Percentiles rank a stretch among this genome's conserved stretches.
phyloP scores from a whole-genome alignment of 2,113 vertebrate species.

The Microtus montanus region DNA sequence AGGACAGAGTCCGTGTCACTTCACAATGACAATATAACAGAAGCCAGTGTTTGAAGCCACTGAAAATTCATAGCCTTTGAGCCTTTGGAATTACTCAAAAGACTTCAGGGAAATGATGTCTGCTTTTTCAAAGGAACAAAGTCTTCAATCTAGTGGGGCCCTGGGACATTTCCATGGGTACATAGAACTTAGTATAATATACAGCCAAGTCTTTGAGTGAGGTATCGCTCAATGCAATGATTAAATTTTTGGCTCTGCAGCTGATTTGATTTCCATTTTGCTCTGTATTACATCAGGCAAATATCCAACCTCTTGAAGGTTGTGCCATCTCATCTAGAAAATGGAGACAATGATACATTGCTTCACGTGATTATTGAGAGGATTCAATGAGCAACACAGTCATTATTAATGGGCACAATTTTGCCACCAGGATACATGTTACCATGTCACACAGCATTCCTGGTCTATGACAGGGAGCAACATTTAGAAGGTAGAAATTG shows the following conservation, averaged over 20 bases:
- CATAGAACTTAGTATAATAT: neutral
- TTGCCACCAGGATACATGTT: neutral
- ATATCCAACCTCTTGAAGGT: slow-evolving; percentile 19
- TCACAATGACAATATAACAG: neutral
- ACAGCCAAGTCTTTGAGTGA: neutral
- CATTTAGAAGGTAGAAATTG: neutral
- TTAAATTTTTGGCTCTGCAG: slow-evolving; percentile 31
- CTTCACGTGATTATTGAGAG: slow-evolving; percentile 23
- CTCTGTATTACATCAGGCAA: neutral
- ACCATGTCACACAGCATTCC: neutral
- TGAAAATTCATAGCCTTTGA: neutral
- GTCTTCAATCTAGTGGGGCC: neutral
- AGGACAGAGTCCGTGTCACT: neutral
- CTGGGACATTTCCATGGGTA: neutral
- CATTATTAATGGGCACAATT: neutral
- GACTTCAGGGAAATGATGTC: neutral
- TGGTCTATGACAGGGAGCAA: neutral
- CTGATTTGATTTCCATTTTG: slow-evolving; percentile 34
- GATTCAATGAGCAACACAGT: slow-evolving; percentile 3
- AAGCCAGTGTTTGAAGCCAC: neutral
- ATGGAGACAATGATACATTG: neutral
- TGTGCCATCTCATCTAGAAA: slow-evolving; percentile 42
- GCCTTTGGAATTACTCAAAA: neutral
- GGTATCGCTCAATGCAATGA: neutral
- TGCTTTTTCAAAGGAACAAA: neutral